Base-by-base conservation (phyloP, 2,888 invertebrate genomes). In the Punctoribates punctum region DNA sequence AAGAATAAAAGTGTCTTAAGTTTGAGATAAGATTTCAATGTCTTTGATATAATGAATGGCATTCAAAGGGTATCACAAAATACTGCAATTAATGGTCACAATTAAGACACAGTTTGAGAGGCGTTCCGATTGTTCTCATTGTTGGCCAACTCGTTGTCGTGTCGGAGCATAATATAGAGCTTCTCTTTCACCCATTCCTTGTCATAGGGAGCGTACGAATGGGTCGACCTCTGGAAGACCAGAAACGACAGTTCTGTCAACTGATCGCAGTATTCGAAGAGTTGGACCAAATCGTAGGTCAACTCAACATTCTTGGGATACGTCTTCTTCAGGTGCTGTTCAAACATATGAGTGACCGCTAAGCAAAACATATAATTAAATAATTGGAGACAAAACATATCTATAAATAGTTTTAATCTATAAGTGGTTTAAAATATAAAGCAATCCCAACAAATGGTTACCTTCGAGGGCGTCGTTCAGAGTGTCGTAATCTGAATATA, bases 181-280 rank as follows among this genome's bases (percentile, higher is more conserved):
- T 98, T 96, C 84, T 99, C 97, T 85, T 99, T 99, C 77, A 99
- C 95, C 97, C 97, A 99, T 82, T 96, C 96, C 86, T 98, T 98
- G 84, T 97, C 97, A 86, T 97, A 97, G 0, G 99, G 99, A 1
- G 95, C 94, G 82, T 99, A 99, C 0, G 95, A 94, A 82, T 95
- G 94, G 60, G 93, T 93, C 9, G 92, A 91, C 83, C 96, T 96
- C 85, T 96, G 94, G 84, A 75, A 42, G 13, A 99, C 98, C 78
- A 99, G 86, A 83, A 98, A 97, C 81, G 95, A 94, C 73, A 99
- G 88, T 83, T 99, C 99, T 27, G 93, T 90, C 73, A 99, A 86
- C 85, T 94, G 93, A 85, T 99, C 98, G 79, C 99, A 91, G 83
- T 99, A 99, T 84, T 98, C 96, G 84, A 99, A 99, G 77, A 99